phyloP scores from a whole-genome alignment of 2,797 vertebrate genomes.

The Syngnathus acus region DNA sequence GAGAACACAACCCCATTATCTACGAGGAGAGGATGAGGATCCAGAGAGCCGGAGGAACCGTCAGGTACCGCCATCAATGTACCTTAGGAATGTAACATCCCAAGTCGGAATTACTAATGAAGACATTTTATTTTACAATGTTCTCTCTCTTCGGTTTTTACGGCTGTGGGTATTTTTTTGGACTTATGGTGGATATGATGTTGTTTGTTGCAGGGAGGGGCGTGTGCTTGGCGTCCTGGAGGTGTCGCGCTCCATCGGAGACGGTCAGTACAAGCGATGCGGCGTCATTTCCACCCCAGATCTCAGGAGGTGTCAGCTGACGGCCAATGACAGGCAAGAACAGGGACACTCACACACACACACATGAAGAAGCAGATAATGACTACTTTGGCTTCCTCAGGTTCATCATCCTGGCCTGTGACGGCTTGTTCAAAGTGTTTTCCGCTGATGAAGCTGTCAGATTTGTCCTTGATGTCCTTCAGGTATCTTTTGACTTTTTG shows the following conservation, averaged over 20 bases:
- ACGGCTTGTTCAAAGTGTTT: conserved; percentile 94
- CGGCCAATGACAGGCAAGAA: conserved; percentile 78
- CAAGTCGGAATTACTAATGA: not conserved
- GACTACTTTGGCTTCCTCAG: conserved; percentile 47
- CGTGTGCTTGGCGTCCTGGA: conserved; percentile 89
- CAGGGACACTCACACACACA: not conserved
- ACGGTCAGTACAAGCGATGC: conserved; percentile 93
- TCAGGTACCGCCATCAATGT: conserved; percentile 70
- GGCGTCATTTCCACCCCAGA: conserved; percentile 91
- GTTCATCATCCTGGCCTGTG: conserved; percentile 90
- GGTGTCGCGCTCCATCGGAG: conserved; percentile 92
- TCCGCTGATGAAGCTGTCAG: conserved; percentile 89
- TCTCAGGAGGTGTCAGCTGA: conserved; percentile 84
- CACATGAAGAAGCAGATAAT: not conserved
- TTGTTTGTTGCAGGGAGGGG: conserved; percentile 71
- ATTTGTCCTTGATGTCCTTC: conserved; percentile 78
- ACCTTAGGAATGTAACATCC: not conserved
- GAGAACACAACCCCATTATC: conserved; percentile 91
- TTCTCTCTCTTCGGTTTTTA: not conserved
- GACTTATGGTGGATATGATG: not conserved
- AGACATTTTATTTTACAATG: not conserved
- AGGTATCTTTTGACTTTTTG: conserved; percentile 62
- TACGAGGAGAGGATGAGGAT: conserved; percentile 96
- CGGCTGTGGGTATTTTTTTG: not conserved
- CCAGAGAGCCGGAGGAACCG: conserved; percentile 90